These are phyloP conservation scores for Lethrus apterus DNA, from an alignment of 1,140 invertebrate genomes.

Conservation along the genomic window DNA sequence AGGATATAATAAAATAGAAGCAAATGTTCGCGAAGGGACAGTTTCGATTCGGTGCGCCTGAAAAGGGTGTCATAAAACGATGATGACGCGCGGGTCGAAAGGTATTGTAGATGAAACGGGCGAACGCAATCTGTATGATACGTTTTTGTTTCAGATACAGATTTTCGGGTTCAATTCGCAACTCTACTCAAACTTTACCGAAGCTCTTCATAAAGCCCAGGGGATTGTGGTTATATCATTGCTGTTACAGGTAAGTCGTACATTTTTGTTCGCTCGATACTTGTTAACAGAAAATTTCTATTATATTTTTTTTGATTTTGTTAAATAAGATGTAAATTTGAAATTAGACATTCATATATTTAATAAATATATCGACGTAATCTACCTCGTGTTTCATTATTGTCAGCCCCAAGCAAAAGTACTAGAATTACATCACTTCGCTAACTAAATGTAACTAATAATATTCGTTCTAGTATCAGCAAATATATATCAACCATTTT, in stretches of 20 bases:
- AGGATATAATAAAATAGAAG: conserved; percentile 1
- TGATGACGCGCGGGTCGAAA: conserved; percentile 11
- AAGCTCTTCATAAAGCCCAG: conserved; percentile 80
- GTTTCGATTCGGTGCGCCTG: background rate
- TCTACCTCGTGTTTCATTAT: too few species aligned
- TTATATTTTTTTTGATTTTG: too few species aligned
- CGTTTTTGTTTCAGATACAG: conserved; percentile 69
- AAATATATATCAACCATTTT: too few species aligned
- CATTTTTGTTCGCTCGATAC: too few species aligned
- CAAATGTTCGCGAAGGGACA: background rate
- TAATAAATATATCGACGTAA: too few species aligned
- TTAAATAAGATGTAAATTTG: too few species aligned
- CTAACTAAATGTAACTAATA: too few species aligned
- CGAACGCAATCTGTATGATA: background rate
- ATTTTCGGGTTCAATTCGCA: conserved; percentile 92
- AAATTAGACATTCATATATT: too few species aligned
- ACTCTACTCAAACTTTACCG: conserved; percentile 84
- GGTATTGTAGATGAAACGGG: conserved; percentile 14
- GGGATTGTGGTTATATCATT: conserved; percentile 83
- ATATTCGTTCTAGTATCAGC: too few species aligned
- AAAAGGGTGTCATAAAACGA: conserved; percentile 15
- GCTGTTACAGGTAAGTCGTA: conserved; percentile 68
- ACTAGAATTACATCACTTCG: too few species aligned
- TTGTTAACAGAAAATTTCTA: too few species aligned
- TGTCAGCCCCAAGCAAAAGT: too few species aligned